Conservation (phyloP, 2,888 invertebrate species). For the Philaethria dido region DNA sequence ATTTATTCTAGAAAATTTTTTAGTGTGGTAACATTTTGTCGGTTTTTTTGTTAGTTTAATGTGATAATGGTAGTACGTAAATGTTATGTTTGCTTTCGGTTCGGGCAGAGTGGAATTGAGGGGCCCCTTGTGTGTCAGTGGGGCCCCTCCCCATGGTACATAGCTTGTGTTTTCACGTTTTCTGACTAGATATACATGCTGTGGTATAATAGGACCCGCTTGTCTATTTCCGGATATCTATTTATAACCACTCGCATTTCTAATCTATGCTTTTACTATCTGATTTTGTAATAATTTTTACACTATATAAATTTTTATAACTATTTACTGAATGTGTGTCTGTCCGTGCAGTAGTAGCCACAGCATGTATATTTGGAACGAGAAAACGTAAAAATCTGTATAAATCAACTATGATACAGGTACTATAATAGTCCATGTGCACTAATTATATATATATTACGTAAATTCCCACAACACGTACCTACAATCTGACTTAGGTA, state of each 20-base stretch:
- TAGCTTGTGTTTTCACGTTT: constrained; percentile 39
- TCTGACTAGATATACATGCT: constrained; percentile 28
- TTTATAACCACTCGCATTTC: not conserved
- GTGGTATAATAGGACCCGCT: constrained; percentile 6
- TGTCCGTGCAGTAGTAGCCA: constrained; percentile 6
- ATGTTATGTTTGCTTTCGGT: constrained; percentile 75
- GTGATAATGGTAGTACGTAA: constrained; percentile 66
- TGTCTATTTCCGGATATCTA: not conserved
- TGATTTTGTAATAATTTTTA: not conserved
- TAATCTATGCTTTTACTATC: not conserved
- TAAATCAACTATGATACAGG: constrained; percentile 61
- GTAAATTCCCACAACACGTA: constrained; percentile 63
- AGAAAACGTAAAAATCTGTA: constrained; percentile 38
- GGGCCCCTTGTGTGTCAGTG: constrained; percentile 19
- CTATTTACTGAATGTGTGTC: constrained; percentile 1
- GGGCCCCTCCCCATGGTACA: constrained; percentile 35
- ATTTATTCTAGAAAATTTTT: constrained; percentile 78
- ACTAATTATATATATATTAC: constrained; percentile 62
- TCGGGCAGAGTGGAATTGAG: constrained; percentile 34
- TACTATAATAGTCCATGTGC: constrained; percentile 69
- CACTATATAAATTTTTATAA: constrained; percentile 2
- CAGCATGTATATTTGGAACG: constrained; percentile 41
- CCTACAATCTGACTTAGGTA: constrained; percentile 75
- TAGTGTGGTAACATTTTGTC: constrained; percentile 74
- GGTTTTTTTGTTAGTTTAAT: constrained; percentile 71